A percentile compares a stretch with the other conserved stretches of the same genome.
Evolutionary conservation across 2,888 invertebrate genomes (phyloP).

Genomic region (Eurytoma californica): DNA sequence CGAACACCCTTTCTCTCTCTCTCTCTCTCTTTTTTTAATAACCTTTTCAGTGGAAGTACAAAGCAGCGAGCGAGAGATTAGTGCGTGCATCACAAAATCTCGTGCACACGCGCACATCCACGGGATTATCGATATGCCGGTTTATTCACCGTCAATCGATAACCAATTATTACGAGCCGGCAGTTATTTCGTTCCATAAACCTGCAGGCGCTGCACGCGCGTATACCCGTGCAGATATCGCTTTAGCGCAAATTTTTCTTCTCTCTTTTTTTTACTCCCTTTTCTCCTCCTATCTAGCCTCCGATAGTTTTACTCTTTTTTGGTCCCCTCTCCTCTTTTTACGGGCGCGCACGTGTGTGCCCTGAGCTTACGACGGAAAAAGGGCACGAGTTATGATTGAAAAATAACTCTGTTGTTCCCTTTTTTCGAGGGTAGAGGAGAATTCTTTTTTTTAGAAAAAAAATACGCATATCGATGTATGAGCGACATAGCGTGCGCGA

Average conservation of each 20-base stretch:
- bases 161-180: conserved; percentile 64
- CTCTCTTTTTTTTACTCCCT: neutral
- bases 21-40: too few species aligned
- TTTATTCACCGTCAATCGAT: conserved; percentile 61
- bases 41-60: too few species aligned
- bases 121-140: conserved; percentile 34
- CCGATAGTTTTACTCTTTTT: conserved; percentile 6
- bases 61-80: too few species aligned
- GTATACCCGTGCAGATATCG: conserved; percentile 14
- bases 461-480: conserved; percentile 1
- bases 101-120: neutral
- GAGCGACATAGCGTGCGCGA: neutral
- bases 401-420: conserved; percentile 42
- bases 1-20: too few species aligned
- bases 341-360: neutral
- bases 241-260: neutral
- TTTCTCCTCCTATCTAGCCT: neutral
- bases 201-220: neutral
- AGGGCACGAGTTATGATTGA: conserved; percentile 33
- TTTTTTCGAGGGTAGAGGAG: neutral
- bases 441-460: neutral
- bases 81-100: too few species aligned
- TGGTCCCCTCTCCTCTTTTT: neutral
- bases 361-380: neutral
- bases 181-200: conserved; percentile 52